Evolutionary conservation across 2,797 vertebrate genomes (phyloP), one percentile per base, ranked within the genome.

Genomic region (Hemibagrus guttatus): DNA sequence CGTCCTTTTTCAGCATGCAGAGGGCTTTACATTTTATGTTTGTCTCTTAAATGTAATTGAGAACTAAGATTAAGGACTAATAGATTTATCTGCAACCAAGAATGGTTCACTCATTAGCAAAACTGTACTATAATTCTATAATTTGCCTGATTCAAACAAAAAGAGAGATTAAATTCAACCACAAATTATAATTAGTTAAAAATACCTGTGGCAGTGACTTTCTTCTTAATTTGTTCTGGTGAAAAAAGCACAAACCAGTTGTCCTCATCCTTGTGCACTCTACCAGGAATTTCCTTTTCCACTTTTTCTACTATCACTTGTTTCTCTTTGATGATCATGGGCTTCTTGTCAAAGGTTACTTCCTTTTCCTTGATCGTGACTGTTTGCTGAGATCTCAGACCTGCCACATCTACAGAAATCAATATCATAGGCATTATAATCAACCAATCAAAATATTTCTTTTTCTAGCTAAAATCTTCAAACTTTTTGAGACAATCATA

Each of bases 171-270:
- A 8, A 42, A 80, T 31, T 7, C 14, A 59, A 61, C 11, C 21
- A 8, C 12, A 61, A 39, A 80, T 61, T 26, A 26, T 16, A 26
- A 80, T 42, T 26, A 7, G 56, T 42, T n/a, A 80, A 61, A 35
- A n/a, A 64, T 74, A 90, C 89, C 88, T 87, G 86, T 80, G 63
- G 46, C 19, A 61, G 56, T 1, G 35, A n/a, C 74, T 56, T 66
- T 90, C 59, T 80, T 52, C 58, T 83, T 81, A 82, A 82, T 74
- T 31, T 81, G 86, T 63, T 68, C 71, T 49, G 80, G 7, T 81
- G 26, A 52, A 12, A 90, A 59, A 71, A 84, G 68, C 42, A 86
- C 71, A 78, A 68, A 85, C 89, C 88, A 91, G 61, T 52, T 42
- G 35, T 89, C 82, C 28, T 89, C 79, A 58, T 81, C 68, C 19